Conservation (phyloP, 2,113 vertebrate genomes). For the Coryphaenoides rupestris region DNA sequence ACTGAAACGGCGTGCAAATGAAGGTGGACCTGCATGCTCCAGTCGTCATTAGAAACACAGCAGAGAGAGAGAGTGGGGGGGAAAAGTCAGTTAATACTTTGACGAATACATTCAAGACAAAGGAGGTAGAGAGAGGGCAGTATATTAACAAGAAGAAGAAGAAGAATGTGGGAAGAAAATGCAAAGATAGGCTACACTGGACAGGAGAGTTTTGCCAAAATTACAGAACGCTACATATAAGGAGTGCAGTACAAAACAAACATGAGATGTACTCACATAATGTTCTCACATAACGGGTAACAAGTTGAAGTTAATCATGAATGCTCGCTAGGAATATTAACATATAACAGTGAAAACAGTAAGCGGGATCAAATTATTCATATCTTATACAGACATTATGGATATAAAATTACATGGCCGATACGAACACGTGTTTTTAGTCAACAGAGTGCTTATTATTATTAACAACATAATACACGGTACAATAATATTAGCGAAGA, state of each 20-base stretch:
- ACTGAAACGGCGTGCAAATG: neutral
- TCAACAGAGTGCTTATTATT: too few species aligned
- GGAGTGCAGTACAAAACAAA: neutral
- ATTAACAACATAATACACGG: too few species aligned
- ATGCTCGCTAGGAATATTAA: neutral
- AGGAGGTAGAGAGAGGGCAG: neutral
- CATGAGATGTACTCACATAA: slow-evolving; percentile 12
- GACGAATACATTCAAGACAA: neutral
- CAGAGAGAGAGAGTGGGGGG: neutral
- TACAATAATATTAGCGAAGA: too few species aligned
- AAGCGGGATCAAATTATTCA: neutral
- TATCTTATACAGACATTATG: neutral
- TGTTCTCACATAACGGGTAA: slow-evolving; percentile 6
- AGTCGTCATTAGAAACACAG: slow-evolving; percentile 1
- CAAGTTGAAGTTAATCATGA: neutral
- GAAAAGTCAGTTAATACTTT: neutral
- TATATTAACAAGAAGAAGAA: slow-evolving; percentile 2
- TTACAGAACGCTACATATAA: slow-evolving; percentile 1
- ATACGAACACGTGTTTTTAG: too few species aligned
- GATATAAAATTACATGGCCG: too few species aligned
- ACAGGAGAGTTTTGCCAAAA: neutral
- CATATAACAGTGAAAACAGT: neutral
- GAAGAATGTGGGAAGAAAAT: neutral
- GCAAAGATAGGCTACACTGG: neutral
- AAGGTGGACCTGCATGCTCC: neutral